Base-by-base conservation (phyloP, 2,888 invertebrate genomes). In the Philereme vetulata region DNA sequence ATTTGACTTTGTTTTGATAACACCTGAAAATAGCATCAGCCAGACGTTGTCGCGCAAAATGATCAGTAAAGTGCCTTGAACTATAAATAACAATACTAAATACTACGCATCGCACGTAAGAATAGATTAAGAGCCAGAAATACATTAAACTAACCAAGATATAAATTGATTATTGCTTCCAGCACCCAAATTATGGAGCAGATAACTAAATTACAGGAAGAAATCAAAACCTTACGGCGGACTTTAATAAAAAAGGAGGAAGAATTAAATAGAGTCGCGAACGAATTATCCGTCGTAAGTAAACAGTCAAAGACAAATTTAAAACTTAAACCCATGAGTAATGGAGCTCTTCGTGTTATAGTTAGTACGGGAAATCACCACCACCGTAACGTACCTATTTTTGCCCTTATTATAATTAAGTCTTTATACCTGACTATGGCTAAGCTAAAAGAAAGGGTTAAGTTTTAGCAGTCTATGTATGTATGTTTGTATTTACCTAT, bases 191-290 rank as follows among this genome's bases (percentile, higher is more conserved):
- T 32, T n/a, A 59, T 60, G 54, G 54, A 54, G 10, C 50, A 54
- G 10, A 4, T 51, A 11, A 54, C 42, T 42, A 63, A 40, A 50
- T 70, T 93, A 63, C 88, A 92, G 68, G 72, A 81, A 45, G 94
- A 94, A 86, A 93, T 94, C 46, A 70, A 72, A 0, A 79, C 81
- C 42, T 80, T 94, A 45, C 92, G 91, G 61, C 81, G 79, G 66
- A 70, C 77, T 53, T 80, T 94, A 56, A 72, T 72, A 2, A 80
- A 80, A 50, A 94, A 94, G 71, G 94, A 94, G 74, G 74, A 81
- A 48, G 82, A 92, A 78, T 77, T 94, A 33, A 76, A 76, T n/a
- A 70, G 76, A 53, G 65, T 93, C 21, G 90, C 88, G 74, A 82
- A 75, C 59, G 82, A 86, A 63, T 84, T 80, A 60, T 76, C 80